phyloP scores from a whole-genome alignment of 2,113 vertebrate species.

The Rhineura floridana region DNA sequence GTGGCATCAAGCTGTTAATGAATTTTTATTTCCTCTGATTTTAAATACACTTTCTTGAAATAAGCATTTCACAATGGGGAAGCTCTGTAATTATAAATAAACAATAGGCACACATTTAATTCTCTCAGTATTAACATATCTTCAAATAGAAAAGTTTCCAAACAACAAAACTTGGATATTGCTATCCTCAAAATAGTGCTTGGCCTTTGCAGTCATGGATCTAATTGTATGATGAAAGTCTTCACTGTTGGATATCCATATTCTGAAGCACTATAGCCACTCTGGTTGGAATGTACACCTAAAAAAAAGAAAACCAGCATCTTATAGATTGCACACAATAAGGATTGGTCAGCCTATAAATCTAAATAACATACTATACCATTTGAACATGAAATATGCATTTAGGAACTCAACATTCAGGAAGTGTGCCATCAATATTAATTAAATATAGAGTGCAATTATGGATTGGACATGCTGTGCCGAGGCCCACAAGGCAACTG shows the following conservation, averaged over 20 bases:
- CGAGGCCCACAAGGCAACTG: not conserved
- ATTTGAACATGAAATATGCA: not conserved
- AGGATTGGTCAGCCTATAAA: not conserved
- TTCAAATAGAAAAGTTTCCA: slow-evolving; percentile 59
- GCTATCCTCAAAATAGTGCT: slow-evolving; percentile 47
- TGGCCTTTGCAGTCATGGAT: slow-evolving; percentile 36
- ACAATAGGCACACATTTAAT: slow-evolving; percentile 57
- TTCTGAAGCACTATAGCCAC: slow-evolving; percentile 80
- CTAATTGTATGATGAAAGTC: slow-evolving; percentile 13
- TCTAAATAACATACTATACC: not conserved
- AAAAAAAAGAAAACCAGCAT: slow-evolving; percentile 26
- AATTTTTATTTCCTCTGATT: slow-evolving; percentile 2
- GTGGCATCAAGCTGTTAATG: slow-evolving; percentile 47
- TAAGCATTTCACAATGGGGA: slow-evolving; percentile 55
- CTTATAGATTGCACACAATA: not conserved
- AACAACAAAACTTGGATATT: slow-evolving; percentile 38
- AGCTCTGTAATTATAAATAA: slow-evolving; percentile 59
- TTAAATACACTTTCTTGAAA: slow-evolving; percentile 35
- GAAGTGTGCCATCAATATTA: not conserved
- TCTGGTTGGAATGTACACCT: slow-evolving; percentile 86
- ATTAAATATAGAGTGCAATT: slow-evolving; percentile 3
- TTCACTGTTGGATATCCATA: slow-evolving; percentile 70
- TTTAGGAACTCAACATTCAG: not conserved
- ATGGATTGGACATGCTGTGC: not conserved
- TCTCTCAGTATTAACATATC: slow-evolving; percentile 56